Base-by-base conservation (phyloP, 2,113 vertebrate genomes). In the Lepus timidus region DNA sequence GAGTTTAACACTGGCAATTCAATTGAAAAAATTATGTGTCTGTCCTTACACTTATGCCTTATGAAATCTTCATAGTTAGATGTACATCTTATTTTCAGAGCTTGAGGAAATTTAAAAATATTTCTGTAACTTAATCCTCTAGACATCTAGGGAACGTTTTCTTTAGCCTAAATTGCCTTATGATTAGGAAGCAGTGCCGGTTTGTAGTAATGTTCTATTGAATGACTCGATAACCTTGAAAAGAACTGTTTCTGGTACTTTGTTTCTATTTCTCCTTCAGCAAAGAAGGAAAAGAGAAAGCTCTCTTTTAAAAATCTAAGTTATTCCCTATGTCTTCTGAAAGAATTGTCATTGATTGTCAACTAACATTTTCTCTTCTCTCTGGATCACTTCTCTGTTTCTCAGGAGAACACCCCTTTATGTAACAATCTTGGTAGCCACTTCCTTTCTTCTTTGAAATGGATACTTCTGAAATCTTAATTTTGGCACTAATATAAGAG, bases 371-470 rank as follows among this genome's bases (percentile, higher is more conserved):
- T 88, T 76, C 20, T 84, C 36, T 73, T 88, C 65, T 39, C 0
- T 85, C 62, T 85, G 25, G 7, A 67, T 91, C 29, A 33, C 4
- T 68, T 88, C 22, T 67, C 51, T 33, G 36, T 36, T 76, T 91
- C 67, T 71, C 71, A 58, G 33, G 62, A 91, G 10, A 22, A 19
- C n/a, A 49, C 44, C n/a, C 55, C 23, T 93, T 95, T 85, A 44
- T 52, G 22, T 51, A 73, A 81, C 22, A 51, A 82, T 55, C 23
- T 93, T 55, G 20, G 55, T 33, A 64, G 39, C 58, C 27, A 88
- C 75, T 89, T 89, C 88, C 64, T 33, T 75, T 93, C 44, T 39
- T 55, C 89, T 96, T 94, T 95, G 96, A 94, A 95, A 94, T 68
- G n/a, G 89, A 90, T 95, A 94, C 75, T 86, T 90, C 71, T 95